These are phyloP conservation scores for Acipenser transmontanus DNA, from an alignment of 2,797 vertebrate species.

Conservation along the genomic window DNA sequence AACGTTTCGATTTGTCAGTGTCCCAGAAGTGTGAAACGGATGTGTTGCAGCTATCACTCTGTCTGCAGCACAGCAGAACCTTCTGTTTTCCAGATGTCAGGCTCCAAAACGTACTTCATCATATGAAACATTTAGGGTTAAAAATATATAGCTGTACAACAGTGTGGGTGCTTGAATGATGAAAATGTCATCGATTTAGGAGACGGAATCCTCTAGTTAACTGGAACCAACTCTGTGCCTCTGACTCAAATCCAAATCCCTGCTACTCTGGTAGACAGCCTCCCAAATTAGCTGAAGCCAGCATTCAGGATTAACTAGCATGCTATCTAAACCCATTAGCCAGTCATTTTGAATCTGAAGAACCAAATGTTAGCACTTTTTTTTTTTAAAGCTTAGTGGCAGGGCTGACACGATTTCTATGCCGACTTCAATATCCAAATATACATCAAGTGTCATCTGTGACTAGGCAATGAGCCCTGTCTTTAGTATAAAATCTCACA, in stretches of 20 bases:
- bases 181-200: conserved; percentile 7
- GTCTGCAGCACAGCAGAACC: conserved; percentile 1
- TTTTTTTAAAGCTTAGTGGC: too few relatives aligned
- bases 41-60: conserved; percentile 1
- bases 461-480: too few relatives aligned
- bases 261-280: neutral
- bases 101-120: neutral
- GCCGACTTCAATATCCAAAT: too few relatives aligned
- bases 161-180: conserved; percentile 1
- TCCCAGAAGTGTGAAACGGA: conserved; percentile 11
- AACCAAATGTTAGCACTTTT: too few relatives aligned
- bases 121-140: conserved; percentile 7
- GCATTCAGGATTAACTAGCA: too few relatives aligned
- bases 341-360: too few relatives aligned
- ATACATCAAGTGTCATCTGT: too few relatives aligned
- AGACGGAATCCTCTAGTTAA: neutral
- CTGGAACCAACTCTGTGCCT: conserved; percentile 4
- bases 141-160: conserved; percentile 6
- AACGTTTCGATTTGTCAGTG: conserved; percentile 11
- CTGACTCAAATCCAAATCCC: neutral
- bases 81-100: conserved; percentile 16
- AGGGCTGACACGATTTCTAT: too few relatives aligned
- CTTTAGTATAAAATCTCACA: too few relatives aligned
- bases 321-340: too few relatives aligned
- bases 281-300: too few relatives aligned